These are phyloP conservation scores for Rhombomys opimus DNA, from an alignment of 2,113 vertebrate genomes.

Conservation along the genomic window DNA sequence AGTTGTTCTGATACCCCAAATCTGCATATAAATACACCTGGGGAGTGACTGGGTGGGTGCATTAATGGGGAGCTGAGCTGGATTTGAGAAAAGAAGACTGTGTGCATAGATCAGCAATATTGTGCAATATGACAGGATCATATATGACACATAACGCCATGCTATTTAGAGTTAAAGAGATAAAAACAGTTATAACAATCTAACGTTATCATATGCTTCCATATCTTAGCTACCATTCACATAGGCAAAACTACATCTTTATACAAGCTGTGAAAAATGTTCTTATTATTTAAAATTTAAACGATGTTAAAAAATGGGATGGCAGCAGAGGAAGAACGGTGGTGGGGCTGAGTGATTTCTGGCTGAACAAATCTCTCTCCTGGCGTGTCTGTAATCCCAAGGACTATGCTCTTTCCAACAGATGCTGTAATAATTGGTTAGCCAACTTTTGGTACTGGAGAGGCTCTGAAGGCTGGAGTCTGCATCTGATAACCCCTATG, in stretches of 20 bases:
- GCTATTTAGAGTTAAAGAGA: background rate
- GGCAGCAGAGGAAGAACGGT: background rate
- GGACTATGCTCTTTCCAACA: background rate
- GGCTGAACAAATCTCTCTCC: background rate
- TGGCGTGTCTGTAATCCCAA: background rate
- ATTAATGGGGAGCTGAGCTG: background rate
- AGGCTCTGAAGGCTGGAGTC: background rate
- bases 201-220: background rate
- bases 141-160: background rate
- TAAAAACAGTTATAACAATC: background rate
- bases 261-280: background rate
- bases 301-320: background rate
- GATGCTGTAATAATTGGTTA: background rate
- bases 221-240: background rate
- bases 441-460: background rate
- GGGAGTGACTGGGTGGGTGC: background rate
- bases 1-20: background rate
- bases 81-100: background rate
- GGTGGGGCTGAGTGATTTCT: background rate
- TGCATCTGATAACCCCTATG: background rate
- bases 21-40: background rate
- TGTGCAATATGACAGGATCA: background rate
- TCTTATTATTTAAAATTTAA: conserved; percentile 19
- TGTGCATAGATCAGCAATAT: background rate
- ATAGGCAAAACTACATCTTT: background rate